Conservation (phyloP, 2,888 invertebrate genomes). For the Eustalomyia histrio region DNA sequence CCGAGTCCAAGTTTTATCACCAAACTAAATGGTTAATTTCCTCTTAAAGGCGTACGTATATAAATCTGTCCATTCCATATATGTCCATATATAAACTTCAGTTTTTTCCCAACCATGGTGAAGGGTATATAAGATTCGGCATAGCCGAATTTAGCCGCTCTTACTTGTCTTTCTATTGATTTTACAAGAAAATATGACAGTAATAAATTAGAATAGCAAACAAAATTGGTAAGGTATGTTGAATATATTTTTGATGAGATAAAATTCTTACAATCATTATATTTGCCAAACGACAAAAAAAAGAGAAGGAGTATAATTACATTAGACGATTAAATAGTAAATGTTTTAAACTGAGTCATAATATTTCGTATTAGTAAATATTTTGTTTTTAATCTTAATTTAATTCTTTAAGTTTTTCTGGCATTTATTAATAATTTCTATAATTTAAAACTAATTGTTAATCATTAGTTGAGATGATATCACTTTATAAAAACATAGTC, state of each 20-base stretch:
- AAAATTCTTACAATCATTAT: neutral
- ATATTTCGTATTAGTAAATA: neutral
- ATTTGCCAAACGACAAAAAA: neutral
- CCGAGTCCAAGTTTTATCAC: too few species aligned
- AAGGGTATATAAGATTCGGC: too few species aligned
- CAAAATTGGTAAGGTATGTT: conserved; percentile 21
- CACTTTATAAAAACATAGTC: neutral
- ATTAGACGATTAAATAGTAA: neutral
- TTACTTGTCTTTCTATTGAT: too few species aligned
- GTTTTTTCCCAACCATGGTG: too few species aligned
- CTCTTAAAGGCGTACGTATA: too few species aligned
- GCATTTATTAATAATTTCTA: conserved; percentile 20
- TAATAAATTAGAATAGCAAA: neutral
- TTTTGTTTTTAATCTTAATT: neutral
- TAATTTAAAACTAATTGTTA: conserved; percentile 32
- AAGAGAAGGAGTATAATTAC: conserved; percentile 37
- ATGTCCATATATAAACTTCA: too few species aligned
- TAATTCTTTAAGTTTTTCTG: neutral
- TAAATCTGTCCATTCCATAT: too few species aligned
- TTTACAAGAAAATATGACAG: too few species aligned
- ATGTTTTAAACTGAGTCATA: conserved; percentile 18
- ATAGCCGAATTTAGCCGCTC: too few species aligned
- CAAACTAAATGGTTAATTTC: too few species aligned
- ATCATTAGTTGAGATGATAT: conserved; percentile 32
- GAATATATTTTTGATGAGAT: neutral